A percentile compares a stretch with the other conserved stretches of the same genome.
phyloP scores from a whole-genome alignment of 2,888 invertebrate genomes.

The Drosophila mulleri region DNA sequence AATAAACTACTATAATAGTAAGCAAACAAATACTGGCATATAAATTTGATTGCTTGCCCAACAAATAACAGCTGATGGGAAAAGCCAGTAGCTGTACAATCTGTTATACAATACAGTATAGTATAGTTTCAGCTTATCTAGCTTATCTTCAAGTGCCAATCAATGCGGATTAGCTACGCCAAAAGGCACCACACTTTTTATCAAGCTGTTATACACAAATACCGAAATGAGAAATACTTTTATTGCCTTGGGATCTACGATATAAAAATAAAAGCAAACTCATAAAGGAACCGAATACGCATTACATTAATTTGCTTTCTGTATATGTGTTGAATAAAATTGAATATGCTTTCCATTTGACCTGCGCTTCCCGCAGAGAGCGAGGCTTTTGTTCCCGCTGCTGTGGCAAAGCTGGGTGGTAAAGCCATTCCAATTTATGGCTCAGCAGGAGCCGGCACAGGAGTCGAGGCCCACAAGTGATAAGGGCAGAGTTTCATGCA shows the following conservation, averaged over 20 bases:
- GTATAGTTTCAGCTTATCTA: neutral
- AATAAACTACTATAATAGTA: neutral
- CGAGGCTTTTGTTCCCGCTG: constrained; percentile 8
- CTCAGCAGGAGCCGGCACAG: constrained; percentile 14
- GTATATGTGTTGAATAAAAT: constrained; percentile 59
- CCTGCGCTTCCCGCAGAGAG: constrained; percentile 41
- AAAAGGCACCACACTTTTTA: neutral
- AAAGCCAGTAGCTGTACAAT: neutral
- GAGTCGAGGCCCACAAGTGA: constrained; percentile 20
- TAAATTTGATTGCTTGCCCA: neutral
- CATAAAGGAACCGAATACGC: constrained; percentile 16
- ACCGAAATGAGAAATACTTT: neutral
- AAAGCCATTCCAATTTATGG: constrained; percentile 40
- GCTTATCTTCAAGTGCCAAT: neutral
- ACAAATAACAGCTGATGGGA: neutral
- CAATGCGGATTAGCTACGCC: neutral
- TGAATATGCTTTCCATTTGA: constrained; percentile 46
- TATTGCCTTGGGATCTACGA: neutral
- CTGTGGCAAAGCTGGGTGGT: constrained; percentile 4
- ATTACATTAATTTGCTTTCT: constrained; percentile 32
- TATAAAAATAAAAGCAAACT: constrained; percentile 17
- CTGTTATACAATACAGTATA: neutral
- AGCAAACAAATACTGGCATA: neutral
- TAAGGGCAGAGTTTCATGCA: constrained; percentile 32
- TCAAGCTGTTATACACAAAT: constrained; percentile 20